Conservation (phyloP, 2,113 vertebrate genomes). For the Phainopepla nitens region DNA sequence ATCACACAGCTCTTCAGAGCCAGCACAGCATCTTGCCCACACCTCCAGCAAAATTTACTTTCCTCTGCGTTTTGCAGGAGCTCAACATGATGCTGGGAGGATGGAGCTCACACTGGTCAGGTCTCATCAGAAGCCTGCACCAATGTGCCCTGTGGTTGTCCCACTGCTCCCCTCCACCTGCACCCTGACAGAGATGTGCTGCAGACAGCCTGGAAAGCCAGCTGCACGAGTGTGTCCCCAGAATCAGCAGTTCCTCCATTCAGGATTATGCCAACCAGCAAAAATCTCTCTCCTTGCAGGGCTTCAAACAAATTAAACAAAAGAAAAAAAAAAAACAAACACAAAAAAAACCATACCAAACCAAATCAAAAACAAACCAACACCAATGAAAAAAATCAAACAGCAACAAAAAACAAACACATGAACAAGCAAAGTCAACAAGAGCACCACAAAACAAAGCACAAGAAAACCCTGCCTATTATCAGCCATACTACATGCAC, state of each 20-base stretch:
- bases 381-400: background rate
- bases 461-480: background rate
- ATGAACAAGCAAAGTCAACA: background rate
- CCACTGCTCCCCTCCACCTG: background rate
- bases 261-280: background rate
- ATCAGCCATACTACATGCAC: background rate
- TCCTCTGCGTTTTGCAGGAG: background rate
- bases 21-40: background rate
- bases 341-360: background rate
- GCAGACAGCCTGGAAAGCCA: background rate
- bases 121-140: background rate
- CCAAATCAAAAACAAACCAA: no score
- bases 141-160: background rate
- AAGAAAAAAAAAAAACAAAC: background rate
- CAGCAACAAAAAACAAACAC: background rate
- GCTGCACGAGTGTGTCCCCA: background rate
- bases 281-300: background rate
- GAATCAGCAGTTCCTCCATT: background rate
- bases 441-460: background rate
- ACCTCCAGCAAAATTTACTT: background rate
- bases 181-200: background rate
- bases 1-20: background rate
- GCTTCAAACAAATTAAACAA: background rate
- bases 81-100: background rate
- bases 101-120: background rate